Percentiles rank a stretch among this genome's conserved stretches.
phyloP scores from a whole-genome alignment of 2,888 invertebrate genomes.

The Thereva nobilitata region DNA sequence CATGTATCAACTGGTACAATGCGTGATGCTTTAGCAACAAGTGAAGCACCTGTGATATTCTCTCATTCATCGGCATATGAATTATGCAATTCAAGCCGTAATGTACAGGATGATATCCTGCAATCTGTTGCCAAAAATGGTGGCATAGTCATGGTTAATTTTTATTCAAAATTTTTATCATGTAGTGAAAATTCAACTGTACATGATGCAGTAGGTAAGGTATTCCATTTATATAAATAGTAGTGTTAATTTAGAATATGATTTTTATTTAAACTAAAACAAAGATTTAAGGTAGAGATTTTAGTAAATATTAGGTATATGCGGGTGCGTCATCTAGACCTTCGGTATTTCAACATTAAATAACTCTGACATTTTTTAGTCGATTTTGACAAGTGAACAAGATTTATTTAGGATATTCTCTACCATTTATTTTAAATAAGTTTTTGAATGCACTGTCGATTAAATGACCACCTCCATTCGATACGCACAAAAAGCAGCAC shows the following conservation, averaged over 20 bases:
- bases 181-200: slow-evolving; percentile 75
- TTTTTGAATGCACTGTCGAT: no score
- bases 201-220: slow-evolving; percentile 78
- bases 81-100: slow-evolving; percentile 78
- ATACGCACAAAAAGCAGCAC: no score
- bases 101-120: slow-evolving; percentile 79
- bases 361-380: no score
- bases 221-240: slow-evolving; percentile 17
- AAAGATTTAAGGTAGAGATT: no score
- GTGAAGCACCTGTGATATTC: slow-evolving; percentile 82
- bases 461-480: no score
- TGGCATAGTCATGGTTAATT: slow-evolving; percentile 86
- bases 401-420: no score
- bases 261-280: no score
- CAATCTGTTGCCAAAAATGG: slow-evolving; percentile 74
- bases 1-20: slow-evolving; percentile 81
- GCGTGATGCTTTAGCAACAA: slow-evolving; percentile 75
- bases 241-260: neutral
- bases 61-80: slow-evolving; percentile 83
- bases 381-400: no score
- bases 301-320: no score
- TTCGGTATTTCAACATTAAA: no score
- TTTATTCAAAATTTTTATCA: slow-evolving; percentile 78
- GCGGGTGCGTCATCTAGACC: no score
- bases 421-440: no score